phyloP scores from a whole-genome alignment of 2,797 vertebrate species.

The Sebastes flavidus region DNA sequence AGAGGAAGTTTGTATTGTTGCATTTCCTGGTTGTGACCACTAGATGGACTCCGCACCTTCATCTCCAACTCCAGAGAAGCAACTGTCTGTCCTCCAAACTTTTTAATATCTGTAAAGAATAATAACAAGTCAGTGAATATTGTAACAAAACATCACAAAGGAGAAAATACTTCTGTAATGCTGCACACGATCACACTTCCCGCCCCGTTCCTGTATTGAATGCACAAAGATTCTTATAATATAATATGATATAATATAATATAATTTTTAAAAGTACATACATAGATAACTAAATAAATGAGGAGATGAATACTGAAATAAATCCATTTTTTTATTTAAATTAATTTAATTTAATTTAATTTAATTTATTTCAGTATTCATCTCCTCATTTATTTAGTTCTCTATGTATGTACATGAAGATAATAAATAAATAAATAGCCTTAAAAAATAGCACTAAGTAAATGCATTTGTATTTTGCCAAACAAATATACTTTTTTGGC shows the following conservation, averaged over 20 bases:
- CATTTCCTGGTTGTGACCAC: background rate
- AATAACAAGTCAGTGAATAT: background rate
- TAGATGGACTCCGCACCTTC: background rate
- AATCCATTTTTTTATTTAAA: too few species aligned
- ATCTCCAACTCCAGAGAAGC: background rate
- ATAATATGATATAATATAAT: background rate
- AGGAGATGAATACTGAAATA: background rate
- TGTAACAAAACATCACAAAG: too few species aligned
- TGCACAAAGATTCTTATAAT: too few species aligned
- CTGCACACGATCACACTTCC: background rate
- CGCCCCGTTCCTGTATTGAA: background rate
- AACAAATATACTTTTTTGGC: background rate
- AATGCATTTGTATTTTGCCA: too few species aligned
- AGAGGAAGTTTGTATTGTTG: background rate
- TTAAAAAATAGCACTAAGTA: too few species aligned
- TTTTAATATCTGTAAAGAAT: too few species aligned
- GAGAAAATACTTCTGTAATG: background rate
- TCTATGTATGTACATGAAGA: too few species aligned
- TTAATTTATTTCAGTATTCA: too few species aligned
- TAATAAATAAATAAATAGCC: too few species aligned
- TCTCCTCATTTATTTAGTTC: too few species aligned
- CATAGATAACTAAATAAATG: too few species aligned
- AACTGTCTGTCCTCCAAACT: background rate
- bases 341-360: too few species aligned
- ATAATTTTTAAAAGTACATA: background rate